Evolutionary conservation across 2,888 invertebrate genomes (phyloP).

Genomic region (Meloe dianella): DNA sequence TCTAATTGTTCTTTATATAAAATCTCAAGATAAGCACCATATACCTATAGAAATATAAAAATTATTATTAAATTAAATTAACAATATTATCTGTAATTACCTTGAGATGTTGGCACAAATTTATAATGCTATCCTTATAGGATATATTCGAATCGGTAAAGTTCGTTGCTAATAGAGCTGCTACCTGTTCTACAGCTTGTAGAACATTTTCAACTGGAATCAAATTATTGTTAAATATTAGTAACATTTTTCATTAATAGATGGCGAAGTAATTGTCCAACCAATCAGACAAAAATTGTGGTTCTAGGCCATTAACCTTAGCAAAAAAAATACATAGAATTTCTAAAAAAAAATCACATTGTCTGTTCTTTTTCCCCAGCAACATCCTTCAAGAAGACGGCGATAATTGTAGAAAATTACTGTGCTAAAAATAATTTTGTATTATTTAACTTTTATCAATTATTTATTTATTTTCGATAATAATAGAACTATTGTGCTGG

Average conservation of each 20-base stretch:
- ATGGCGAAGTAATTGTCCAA: not conserved
- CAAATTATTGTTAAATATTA: not conserved
- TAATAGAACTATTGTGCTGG: not conserved
- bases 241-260: not conserved
- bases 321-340: not conserved
- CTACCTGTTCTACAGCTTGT: slow-evolving; percentile 81
- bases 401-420: too few relatives aligned
- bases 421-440: too few relatives aligned
- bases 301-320: not conserved
- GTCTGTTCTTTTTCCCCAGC: too few relatives aligned
- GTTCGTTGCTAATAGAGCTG: slow-evolving; percentile 76
- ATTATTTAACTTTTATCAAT: too few relatives aligned
- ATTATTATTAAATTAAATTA: too few relatives aligned
- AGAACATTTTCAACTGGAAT: slow-evolving; percentile 81
- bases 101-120: slow-evolving; percentile 82
- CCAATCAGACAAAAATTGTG: too few relatives aligned
- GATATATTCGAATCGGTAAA: slow-evolving; percentile 71
- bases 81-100: slow-evolving; percentile 58
- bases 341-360: too few relatives aligned
- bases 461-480: too few relatives aligned
- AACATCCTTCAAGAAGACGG: too few relatives aligned
- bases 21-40: slow-evolving; percentile 81
- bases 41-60: slow-evolving; percentile 52
- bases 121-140: slow-evolving; percentile 73
- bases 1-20: slow-evolving; percentile 86